Evolutionary conservation across 2,888 invertebrate genomes (phyloP).

Genomic region (Agrochola lota): DNA sequence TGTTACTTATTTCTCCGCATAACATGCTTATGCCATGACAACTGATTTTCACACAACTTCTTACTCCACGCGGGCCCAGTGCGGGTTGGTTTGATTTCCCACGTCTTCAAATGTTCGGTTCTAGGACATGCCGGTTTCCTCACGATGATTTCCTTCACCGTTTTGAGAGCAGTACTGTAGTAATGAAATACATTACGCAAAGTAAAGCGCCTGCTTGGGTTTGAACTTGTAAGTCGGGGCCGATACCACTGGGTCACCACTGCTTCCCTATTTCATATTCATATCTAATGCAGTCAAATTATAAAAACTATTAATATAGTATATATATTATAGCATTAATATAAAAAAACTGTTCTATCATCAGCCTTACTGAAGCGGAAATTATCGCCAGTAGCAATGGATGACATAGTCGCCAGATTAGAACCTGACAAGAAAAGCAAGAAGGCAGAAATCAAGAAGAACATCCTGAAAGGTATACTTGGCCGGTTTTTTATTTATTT

Average conservation of each 20-base stretch:
- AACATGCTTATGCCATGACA: background rate
- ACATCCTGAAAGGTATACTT: conserved; percentile 25
- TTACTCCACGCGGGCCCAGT: background rate
- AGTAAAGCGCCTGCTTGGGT: no score
- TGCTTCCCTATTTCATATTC: background rate
- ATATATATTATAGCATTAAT: no score
- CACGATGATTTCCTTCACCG: no score
- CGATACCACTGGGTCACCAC: background rate
- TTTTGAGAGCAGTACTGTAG: no score
- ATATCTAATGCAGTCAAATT: no score
- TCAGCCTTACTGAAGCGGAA: conserved; percentile 29
- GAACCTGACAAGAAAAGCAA: conserved; percentile 38
- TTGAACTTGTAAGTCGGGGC: no score
- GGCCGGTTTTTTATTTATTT: no score
- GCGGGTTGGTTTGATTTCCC: no score
- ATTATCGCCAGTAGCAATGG: conserved; percentile 27
- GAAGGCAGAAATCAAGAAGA: conserved; percentile 19
- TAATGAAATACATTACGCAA: no score
- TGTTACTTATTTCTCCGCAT: background rate
- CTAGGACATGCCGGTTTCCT: no score
- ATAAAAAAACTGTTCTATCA: background rate
- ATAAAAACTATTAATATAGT: no score
- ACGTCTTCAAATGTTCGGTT: no score
- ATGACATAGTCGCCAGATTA: conserved; percentile 21
- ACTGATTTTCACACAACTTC: background rate